Evolutionary conservation across 2,888 invertebrate genomes (phyloP), one percentile per base, ranked within the genome.

Genomic region (Ormyrus rosae): DNA sequence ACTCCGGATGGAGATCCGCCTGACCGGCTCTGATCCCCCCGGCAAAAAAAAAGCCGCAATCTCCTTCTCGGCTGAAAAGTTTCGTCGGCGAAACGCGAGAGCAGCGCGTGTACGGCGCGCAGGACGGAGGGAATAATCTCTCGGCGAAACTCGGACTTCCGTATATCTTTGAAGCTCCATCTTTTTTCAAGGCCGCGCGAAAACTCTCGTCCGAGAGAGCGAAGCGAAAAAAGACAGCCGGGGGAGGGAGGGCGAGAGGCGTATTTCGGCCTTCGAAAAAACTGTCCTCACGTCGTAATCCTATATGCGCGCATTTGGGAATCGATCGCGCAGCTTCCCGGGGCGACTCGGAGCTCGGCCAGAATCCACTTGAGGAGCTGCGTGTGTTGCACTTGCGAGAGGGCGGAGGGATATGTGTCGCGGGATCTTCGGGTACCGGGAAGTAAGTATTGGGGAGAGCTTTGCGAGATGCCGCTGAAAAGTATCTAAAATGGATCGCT

Each of bases 351-450:
- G 19, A 50, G 51, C 60, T 9, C 8, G 46, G 48, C 61, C 65
- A 65, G 60, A 78, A 65, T 78, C 58, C 63, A 78, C 71, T 78
- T 78, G 78, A 71, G 55, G 63, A 69, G 63, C 46, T 69, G 13
- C 3, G 53, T 51, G 3, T 10, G 53, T 11, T 6, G 34, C 56
- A 60, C 46, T 7, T 7, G 45, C 34, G 74, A n/a, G 58, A 58
- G 10, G 34, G 34, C 19, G 34, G 34, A 34, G 34, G 45, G 6
- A 56, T 34, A 10, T 72, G 0, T 4, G 34, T 34, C 34, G 34
- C 4, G 34, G 34, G 34, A 34, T 34, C 34, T 34, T 34, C 3
- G 34, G 34, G 4, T 2, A 34, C 3, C 34, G 3, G 34, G 34
- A 3, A 34, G 34, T 4, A 34, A 34, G 34, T 34, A 34, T 4